Evolutionary conservation across 2,113 vertebrate genomes (phyloP).

Genomic region (Carettochelys insculpta): DNA sequence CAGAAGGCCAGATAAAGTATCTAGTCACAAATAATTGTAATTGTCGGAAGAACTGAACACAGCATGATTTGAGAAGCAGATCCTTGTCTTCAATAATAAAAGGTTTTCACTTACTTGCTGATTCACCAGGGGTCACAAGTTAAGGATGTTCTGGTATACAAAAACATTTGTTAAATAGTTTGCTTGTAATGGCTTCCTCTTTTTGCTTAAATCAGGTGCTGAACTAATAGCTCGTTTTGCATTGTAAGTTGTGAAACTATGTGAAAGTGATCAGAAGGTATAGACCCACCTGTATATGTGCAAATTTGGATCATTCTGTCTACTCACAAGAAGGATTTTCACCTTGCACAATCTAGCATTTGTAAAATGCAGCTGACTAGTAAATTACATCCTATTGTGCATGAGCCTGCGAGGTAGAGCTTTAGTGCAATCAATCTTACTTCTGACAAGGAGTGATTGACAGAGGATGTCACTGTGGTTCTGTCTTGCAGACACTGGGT

Average conservation of each 20-base stretch:
- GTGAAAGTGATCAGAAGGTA: rapidly evolving
- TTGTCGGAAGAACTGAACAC: background rate
- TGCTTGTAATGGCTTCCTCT: background rate
- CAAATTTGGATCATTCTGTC: rapidly evolving
- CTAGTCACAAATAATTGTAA: background rate
- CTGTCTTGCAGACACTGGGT: background rate
- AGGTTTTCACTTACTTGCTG: background rate
- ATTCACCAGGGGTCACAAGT: background rate
- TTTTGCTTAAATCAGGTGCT: background rate
- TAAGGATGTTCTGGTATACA: background rate
- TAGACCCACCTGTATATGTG: rapidly evolving
- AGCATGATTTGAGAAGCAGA: background rate
- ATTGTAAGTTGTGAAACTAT: background rate
- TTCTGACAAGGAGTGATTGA: background rate
- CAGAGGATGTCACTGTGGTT: rapidly evolving
- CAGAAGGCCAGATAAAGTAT: no score
- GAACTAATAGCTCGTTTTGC: background rate
- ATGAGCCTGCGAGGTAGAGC: rapidly evolving
- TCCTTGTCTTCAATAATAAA: background rate
- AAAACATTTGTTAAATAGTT: background rate
- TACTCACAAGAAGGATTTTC: rapidly evolving
- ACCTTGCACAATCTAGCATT: rapidly evolving
- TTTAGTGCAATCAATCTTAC: rapidly evolving
- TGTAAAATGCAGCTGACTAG: rapidly evolving
- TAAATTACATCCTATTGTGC: rapidly evolving